Base-by-base conservation (phyloP, 2,113 vertebrate genomes). In the Lampris incognitus region DNA sequence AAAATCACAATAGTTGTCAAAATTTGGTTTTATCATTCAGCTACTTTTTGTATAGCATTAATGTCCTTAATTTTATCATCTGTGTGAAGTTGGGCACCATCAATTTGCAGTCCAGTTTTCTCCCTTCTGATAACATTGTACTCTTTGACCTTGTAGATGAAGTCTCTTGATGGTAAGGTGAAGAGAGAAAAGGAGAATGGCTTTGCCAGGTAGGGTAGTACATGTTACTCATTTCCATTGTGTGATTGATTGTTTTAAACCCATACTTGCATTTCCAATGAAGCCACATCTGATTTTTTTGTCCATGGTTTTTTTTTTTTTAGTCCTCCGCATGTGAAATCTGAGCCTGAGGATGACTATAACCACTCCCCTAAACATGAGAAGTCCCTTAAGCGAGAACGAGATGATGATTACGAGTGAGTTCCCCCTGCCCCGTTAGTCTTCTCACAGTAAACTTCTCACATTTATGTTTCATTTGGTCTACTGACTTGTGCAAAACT, bases 131-230 rank as follows among this genome's bases (percentile, higher is more conserved):
- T 40, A 42, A 40, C 50, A 7, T 66, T 8, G 9, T 46, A 36
- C n/a, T 41, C 61, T 72, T 69, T 42, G 37, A 42, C 52, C 46
- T 57, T 85, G 75, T 68, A 91, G 87, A 72, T 89, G 10, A 92
- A 87, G 78, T 58, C 80, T 79, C 83, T 94, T 62, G 95, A 97
- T 83, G 93, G 91, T 60, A 98, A 97, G 94, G 81, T 96, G 75
- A 99, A 97, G 93, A 97, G 97, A 52, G 97, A 97, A 87, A 97
- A 97, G 62, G 97, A 98, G 89, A 99, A 99, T 88, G 98, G 98
- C 42, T 99, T 99, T 87, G 95, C 95, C 78, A 97, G 98, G 98
- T 99, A 94, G 90, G 93, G 70, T 2, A 38, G 5, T 10, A 13
- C 1, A 42, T 13, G 1, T 6, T 56, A 3, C 54, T 54, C 41